phyloP scores from a whole-genome alignment of 2,797 vertebrate species.

The Tokudaia tokunoshimensis region DNA sequence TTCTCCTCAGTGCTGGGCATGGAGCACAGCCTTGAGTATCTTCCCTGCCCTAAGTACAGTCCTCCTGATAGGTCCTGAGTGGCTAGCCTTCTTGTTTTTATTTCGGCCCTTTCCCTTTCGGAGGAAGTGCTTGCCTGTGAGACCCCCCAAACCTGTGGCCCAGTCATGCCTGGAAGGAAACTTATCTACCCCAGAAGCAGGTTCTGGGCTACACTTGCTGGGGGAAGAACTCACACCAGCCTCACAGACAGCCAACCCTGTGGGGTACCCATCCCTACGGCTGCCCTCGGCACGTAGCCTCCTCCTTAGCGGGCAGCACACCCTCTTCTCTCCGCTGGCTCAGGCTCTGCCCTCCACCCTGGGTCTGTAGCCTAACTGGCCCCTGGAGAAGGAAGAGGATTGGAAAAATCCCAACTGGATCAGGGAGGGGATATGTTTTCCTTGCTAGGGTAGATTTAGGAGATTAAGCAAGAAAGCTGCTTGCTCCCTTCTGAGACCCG shows the following conservation, averaged over 20 bases:
- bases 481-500: background rate
- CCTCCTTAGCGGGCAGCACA: background rate
- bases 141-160: background rate
- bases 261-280: background rate
- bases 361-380: background rate
- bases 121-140: background rate
- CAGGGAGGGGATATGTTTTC: background rate
- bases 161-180: background rate
- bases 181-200: background rate
- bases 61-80: background rate
- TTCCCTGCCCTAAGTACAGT: background rate
- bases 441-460: background rate
- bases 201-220: background rate
- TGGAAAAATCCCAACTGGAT: background rate
- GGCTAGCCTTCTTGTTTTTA: background rate
- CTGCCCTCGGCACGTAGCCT: too few species aligned
- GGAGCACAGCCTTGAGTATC: background rate
- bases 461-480: background rate
- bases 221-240: background rate
- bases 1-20: background rate
- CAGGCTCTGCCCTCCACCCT: background rate
- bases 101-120: background rate
- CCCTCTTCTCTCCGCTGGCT: background rate
- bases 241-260: background rate
- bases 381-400: background rate